Evolutionary conservation across 2,888 invertebrate genomes (phyloP), one percentile per base, ranked within the genome.

Genomic region (Microctonus brassicae): DNA sequence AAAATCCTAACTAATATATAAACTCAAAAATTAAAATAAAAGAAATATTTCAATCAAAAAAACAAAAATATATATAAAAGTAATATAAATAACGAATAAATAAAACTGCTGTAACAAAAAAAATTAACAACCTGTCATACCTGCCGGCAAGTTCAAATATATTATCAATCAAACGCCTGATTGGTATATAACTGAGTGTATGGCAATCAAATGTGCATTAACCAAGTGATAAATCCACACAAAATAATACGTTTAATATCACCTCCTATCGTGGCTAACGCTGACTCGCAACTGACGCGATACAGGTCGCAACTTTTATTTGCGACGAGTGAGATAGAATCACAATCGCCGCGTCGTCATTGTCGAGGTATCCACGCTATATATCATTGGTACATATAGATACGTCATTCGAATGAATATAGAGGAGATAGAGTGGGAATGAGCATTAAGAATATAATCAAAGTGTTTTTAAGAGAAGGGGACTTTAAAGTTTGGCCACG

Each of bases 251-350:
- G 24, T 53, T 24, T 4, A 26, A 24, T 24, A 57, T 66, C 61
- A 60, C 57, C 39, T 53, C 57, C 63, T 72, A 62, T 72, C 72
- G 67, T 72, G 72, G 34, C 34, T 34, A 72, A 34, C 57, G 63
- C 61, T 67, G 72, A 72, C 62, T 72, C 55, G 47, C 67, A 57
- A 72, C 72, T 72, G 67, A 68, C 72, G 55, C 67, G 62, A 34
- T 17, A 72, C 67, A 72, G 62, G 58, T 72, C 67, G 67, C 62
- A 67, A 72, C 67, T 62, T 72, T 72, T 72, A 72, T 72, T 72
- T 72, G 67, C 67, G 72, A 55, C 72, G 58, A 72, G 66, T 61
- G 72, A 72, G 72, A 67, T 61, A 34, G 52, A 72, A 68, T 68
- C 67, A 68, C 67, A 4, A 47, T 17, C 47, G 20, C 17, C 6